Evolutionary conservation across 2,797 vertebrate genomes (phyloP), one percentile per base, ranked within the genome.

Genomic region (Amazona ochrocephala): DNA sequence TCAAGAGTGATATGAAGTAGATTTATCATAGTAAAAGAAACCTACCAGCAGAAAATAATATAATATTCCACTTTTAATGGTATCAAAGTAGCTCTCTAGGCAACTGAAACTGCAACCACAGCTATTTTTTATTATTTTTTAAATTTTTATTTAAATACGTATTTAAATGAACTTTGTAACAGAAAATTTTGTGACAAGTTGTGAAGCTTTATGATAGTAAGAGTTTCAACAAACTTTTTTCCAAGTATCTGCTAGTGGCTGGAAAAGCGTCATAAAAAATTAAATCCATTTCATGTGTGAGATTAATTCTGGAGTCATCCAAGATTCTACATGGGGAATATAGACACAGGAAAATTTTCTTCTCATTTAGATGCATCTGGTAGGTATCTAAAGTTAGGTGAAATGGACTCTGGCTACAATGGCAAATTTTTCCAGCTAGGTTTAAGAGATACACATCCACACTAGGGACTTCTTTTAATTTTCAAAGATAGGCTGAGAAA

Each of bases 1-100:
- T 84, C 89, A 85, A 74, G 10, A 68, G 79, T 58, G 73, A 91
- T 78, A 66, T 89, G 74, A 95, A 91, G 45, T 41, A 89, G 48
- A 92, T 86, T 84, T 73, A 80, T 94, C 58, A 87, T 24, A 87
- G 70, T 54, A 81, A 86, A 87, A 89, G 34, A 94, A 95, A 82
- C 32, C 16, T 92, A 73, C 45, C 27, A 92, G 58, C 92, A 92
- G 34, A 62, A 95, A 95, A 72, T 39, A 72, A 84, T 51, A 39
- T 6, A n/a, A 11, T 75, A 44, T 50, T 74, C 37, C 84, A 27
- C 39, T 34, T 72, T 89, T 79, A 72, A 29, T 85, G 7, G 17
- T 93, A 66, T 87, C 78, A 56, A 72, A 32, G 23, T 60, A 91
- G 51, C 12, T 93, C 2, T n/a, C 44, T 58, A 93, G 64, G 62